Percentiles rank a stretch among this genome's conserved stretches.
phyloP scores from a whole-genome alignment of 2,888 invertebrate genomes.

The Entomobrya proxima region DNA sequence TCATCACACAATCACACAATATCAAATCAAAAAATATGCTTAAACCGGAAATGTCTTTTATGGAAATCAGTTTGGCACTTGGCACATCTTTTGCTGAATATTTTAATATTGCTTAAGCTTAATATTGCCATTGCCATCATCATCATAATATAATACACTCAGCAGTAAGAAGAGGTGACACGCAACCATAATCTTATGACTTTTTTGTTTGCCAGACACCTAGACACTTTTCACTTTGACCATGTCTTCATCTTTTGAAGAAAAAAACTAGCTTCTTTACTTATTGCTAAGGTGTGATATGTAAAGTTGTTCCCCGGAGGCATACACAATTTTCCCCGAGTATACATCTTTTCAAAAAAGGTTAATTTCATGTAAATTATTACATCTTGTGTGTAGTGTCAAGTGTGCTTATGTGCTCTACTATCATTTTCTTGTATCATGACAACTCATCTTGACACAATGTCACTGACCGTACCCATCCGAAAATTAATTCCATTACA shows the following conservation, averaged over 20 bases:
- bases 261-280: too few species aligned
- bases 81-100: too few species aligned
- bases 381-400: not conserved
- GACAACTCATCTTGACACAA: not conserved
- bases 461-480: constrained; percentile 58
- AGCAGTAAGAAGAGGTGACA: constrained; percentile 17
- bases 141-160: not conserved
- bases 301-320: constrained; percentile 19
- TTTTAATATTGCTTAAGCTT: too few species aligned
- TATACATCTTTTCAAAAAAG: not conserved
- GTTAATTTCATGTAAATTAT: constrained; percentile 34
- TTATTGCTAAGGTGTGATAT: constrained; percentile 39
- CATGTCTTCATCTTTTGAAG: constrained; percentile 4
- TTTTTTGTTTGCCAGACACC: not conserved
- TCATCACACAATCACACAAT: not conserved
- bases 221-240: constrained; percentile 4
- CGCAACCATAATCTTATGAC: not conserved
- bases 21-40: constrained; percentile 19
- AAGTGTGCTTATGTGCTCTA: not conserved
- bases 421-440: constrained; percentile 21
- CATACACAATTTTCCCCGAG: not conserved
- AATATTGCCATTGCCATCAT: too few species aligned
- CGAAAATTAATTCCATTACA: not conserved
- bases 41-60: constrained; percentile 21
- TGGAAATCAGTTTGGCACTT: constrained; percentile 58